Evolutionary conservation across 2,888 invertebrate genomes (phyloP).

Genomic region (Hydrotaea diabolus): DNA sequence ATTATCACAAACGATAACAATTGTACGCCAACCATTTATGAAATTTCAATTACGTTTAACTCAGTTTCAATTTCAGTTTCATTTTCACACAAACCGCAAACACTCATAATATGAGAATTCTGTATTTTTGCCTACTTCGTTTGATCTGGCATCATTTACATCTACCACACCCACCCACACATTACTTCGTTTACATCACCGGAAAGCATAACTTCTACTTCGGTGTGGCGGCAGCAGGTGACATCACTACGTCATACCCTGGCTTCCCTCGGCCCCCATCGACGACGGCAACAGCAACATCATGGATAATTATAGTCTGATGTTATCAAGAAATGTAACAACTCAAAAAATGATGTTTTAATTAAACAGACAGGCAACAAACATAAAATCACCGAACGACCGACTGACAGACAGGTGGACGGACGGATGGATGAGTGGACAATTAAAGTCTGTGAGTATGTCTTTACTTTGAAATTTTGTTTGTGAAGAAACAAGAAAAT

Average conservation of each 20-base stretch:
- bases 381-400: neutral
- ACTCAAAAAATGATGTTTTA: neutral
- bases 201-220: neutral
- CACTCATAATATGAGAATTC: neutral
- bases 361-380: neutral
- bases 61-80: neutral
- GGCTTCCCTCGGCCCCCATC: neutral
- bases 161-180: neutral
- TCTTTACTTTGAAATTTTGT: too few relatives aligned
- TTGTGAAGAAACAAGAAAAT: too few relatives aligned
- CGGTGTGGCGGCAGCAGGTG: neutral
- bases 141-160: neutral
- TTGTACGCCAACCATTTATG: too few relatives aligned
- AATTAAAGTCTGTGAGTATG: neutral
- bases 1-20: too few relatives aligned
- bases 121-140: neutral
- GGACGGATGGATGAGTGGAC: neutral
- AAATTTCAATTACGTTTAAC: neutral
- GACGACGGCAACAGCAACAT: neutral
- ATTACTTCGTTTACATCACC: neutral
- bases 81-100: neutral
- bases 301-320: neutral
- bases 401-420: neutral
- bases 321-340: slow-evolving; percentile 17
- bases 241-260: neutral